A percentile compares a stretch with the other conserved stretches of the same genome.
Conservation (phyloP, 30 jellyfish, hydroid and myxozoan genomes). For the Aurelia aurita region DNA sequence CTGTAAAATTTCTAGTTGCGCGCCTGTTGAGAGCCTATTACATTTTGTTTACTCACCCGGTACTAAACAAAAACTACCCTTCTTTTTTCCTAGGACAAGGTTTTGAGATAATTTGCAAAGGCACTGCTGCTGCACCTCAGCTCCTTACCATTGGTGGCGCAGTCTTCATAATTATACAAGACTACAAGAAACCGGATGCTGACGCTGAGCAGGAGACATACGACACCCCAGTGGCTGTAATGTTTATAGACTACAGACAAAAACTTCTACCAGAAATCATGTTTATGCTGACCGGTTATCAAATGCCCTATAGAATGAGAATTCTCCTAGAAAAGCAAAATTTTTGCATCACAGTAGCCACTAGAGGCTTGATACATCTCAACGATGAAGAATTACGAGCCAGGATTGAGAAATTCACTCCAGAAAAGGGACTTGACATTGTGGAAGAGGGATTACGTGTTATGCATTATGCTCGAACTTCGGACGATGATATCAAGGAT, state of each 20-base stretch:
- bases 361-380: neutral
- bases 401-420: neutral
- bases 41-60: too few relatives aligned
- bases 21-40: too few relatives aligned
- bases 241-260: slow-evolving; percentile 3
- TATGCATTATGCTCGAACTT: neutral
- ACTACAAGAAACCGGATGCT: slow-evolving; percentile 5
- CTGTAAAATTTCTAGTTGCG: too few relatives aligned
- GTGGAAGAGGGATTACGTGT: slow-evolving; percentile 22
- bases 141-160: neutral
- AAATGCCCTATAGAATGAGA: neutral
- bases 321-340: neutral
- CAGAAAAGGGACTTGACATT: neutral
- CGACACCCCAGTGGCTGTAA: slow-evolving; percentile 15
- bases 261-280: neutral
- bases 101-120: slow-evolving; percentile 15
- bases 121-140: slow-evolving; percentile 9
- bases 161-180: slow-evolving; percentile 13
- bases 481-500: neutral
- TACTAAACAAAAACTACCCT: too few relatives aligned
- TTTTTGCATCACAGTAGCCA: neutral
- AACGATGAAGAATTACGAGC: slow-evolving; percentile 4
- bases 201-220: slow-evolving; percentile 9
- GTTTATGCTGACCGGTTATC: neutral
- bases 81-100: slow-evolving; percentile 7